phyloP scores from a whole-genome alignment of 2,113 vertebrate species.

The Acrocephalus kingi region DNA sequence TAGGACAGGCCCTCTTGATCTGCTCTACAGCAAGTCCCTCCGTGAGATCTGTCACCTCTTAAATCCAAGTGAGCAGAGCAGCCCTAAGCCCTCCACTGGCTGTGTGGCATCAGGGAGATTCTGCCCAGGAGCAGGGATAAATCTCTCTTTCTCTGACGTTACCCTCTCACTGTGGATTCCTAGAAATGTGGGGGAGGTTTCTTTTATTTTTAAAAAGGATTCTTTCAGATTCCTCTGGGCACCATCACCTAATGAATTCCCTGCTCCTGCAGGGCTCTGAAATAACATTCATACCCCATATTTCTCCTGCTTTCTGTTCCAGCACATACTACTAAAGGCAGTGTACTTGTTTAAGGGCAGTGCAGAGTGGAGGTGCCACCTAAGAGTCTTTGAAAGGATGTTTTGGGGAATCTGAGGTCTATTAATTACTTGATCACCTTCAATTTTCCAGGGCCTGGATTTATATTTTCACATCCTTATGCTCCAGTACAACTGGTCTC shows the following conservation, averaged over 20 bases:
- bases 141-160: neutral
- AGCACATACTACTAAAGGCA: neutral
- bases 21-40: neutral
- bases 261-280: neutral
- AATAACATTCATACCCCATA: fast-evolving
- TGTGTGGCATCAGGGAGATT: neutral
- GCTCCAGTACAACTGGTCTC: neutral
- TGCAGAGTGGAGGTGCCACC: neutral
- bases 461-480: neutral
- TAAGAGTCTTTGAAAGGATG: neutral
- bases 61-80: neutral
- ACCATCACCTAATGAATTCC: neutral
- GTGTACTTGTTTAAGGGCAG: neutral
- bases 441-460: neutral
- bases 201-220: neutral
- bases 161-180: neutral
- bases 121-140: neutral
- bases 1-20: neutral
- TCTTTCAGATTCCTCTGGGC: neutral
- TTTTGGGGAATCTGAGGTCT: neutral
- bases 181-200: neutral
- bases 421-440: neutral
- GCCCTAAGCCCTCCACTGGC: neutral
- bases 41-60: neutral
- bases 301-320: neutral